phyloP scores from a whole-genome alignment of 2,797 vertebrate species.

The Taenioides sp. region DNA sequence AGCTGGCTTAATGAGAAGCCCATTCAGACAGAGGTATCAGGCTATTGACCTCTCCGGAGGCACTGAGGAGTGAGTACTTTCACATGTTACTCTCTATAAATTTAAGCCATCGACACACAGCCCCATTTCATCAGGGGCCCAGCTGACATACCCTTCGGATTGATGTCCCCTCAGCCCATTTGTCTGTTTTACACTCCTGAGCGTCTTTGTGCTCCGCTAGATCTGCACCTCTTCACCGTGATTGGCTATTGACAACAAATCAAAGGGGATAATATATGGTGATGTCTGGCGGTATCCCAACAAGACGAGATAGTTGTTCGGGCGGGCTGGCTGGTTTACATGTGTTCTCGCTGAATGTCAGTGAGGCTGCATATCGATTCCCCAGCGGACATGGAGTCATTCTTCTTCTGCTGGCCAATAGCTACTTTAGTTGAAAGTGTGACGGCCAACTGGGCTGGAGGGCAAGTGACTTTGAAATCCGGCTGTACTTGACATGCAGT shows the following conservation, averaged over 20 bases:
- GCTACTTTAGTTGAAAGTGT: conserved; percentile 75
- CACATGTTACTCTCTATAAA: conserved; percentile 81
- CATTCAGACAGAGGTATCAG: conserved; percentile 66
- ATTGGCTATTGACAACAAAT: conserved; percentile 87
- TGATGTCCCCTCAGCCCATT: conserved; percentile 79
- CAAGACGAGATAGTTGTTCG: conserved; percentile 74
- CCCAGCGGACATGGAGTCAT: conserved; percentile 70
- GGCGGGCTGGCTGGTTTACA: conserved; percentile 73
- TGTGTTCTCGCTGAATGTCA: conserved; percentile 78
- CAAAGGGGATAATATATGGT: conserved; percentile 81
- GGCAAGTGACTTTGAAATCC: conserved; percentile 75
- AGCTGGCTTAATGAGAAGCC: conserved; percentile 67
- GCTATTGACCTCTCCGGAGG: conserved; percentile 73
- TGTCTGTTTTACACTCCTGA: conserved; percentile 81
- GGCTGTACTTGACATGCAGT: conserved; percentile 82
- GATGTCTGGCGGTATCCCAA: conserved; percentile 70
- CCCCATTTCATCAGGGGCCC: conserved; percentile 74
- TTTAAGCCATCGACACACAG: conserved; percentile 66
- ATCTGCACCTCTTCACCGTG: conserved; percentile 71
- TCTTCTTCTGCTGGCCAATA: conserved; percentile 72
- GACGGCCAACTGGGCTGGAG: conserved; percentile 60
- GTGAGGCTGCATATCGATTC: conserved; percentile 76
- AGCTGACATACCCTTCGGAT: conserved; percentile 76
- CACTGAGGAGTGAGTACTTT: conserved; percentile 73
- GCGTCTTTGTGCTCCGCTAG: conserved; percentile 74